Evolutionary conservation across 2,888 invertebrate species (phyloP).

Genomic region (Parascotia fuliginaria): DNA sequence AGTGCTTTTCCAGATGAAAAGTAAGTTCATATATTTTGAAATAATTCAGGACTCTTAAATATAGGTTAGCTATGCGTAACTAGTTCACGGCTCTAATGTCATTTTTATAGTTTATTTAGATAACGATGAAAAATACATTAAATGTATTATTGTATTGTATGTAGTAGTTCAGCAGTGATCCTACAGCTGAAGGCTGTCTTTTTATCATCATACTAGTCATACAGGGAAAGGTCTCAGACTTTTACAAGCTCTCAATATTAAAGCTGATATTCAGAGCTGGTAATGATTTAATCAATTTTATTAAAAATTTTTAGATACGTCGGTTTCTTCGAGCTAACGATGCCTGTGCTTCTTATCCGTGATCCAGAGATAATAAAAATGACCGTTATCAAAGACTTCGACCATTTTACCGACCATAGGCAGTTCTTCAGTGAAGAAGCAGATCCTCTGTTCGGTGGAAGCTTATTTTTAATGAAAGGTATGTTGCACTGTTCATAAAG

Average conservation of each 20-base stretch:
- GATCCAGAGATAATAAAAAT: conserved; percentile 83
- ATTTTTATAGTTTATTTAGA: no score
- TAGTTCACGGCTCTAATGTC: no score
- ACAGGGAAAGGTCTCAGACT: no score
- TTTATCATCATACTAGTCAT: no score
- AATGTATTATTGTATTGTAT: no score
- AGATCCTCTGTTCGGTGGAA: conserved; percentile 72
- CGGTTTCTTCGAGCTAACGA: conserved; percentile 69
- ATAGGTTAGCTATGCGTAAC: neutral
- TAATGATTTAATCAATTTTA: neutral
- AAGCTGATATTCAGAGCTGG: no score
- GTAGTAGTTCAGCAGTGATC: no score
- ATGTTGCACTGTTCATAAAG: neutral
- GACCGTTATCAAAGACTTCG: conserved; percentile 85
- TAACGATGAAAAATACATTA: no score
- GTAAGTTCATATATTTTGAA: neutral
- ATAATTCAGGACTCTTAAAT: no score
- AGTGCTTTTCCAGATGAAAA: conserved; percentile 59
- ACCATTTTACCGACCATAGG: conserved; percentile 82
- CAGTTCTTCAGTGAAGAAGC: conserved; percentile 61
- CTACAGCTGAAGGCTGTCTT: no score
- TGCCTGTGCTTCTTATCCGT: conserved; percentile 70
- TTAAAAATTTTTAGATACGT: conserved; percentile 62
- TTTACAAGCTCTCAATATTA: no score
- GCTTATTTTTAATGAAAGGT: conserved; percentile 69